These are phyloP conservation scores for Discoglossus pictus DNA, from an alignment of 2,797 vertebrate genomes.

Conservation along the genomic window DNA sequence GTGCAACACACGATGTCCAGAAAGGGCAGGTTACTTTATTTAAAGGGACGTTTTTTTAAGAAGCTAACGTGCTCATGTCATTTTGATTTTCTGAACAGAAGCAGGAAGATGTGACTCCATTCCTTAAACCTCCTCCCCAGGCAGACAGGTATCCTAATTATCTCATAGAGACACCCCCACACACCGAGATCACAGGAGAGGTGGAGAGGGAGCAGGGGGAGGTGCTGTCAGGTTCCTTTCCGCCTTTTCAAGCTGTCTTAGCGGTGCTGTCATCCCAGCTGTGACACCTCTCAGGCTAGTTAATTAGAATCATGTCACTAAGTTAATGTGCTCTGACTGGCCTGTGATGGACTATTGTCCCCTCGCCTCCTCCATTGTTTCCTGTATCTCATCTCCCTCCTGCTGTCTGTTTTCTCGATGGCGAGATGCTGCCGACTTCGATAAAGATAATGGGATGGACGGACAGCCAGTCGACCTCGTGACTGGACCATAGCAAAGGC, in stretches of 20 bases:
- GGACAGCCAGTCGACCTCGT: no score
- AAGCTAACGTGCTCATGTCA: slow-evolving; percentile 67
- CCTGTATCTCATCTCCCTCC: not conserved
- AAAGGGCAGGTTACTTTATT: slow-evolving; percentile 58
- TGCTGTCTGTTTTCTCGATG: slow-evolving; percentile 7
- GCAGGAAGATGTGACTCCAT: not conserved
- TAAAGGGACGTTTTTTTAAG: slow-evolving; percentile 61
- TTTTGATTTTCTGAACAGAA: slow-evolving; percentile 62
- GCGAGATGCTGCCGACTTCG: not conserved
- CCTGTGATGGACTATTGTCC: slow-evolving; percentile 62
- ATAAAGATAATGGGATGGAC: not conserved
- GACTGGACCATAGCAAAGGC: no score
- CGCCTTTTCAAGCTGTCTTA: slow-evolving; percentile 73
- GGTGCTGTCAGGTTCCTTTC: slow-evolving; percentile 77
- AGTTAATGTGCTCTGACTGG: slow-evolving; percentile 82
- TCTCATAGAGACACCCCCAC: slow-evolving; percentile 70
- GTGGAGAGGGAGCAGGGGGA: slow-evolving; percentile 55
- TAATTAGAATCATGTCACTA: slow-evolving; percentile 84
- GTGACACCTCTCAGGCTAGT: slow-evolving; percentile 77
- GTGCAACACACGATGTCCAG: slow-evolving; percentile 30
- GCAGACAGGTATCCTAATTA: slow-evolving; percentile 79
- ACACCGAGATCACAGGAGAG: slow-evolving; percentile 65
- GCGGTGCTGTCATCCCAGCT: slow-evolving; percentile 72
- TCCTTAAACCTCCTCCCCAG: slow-evolving; percentile 60
- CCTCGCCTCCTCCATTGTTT: slow-evolving; percentile 44